phyloP scores from a whole-genome alignment of 2,888 invertebrate species.

The Celastrina argiolus region DNA sequence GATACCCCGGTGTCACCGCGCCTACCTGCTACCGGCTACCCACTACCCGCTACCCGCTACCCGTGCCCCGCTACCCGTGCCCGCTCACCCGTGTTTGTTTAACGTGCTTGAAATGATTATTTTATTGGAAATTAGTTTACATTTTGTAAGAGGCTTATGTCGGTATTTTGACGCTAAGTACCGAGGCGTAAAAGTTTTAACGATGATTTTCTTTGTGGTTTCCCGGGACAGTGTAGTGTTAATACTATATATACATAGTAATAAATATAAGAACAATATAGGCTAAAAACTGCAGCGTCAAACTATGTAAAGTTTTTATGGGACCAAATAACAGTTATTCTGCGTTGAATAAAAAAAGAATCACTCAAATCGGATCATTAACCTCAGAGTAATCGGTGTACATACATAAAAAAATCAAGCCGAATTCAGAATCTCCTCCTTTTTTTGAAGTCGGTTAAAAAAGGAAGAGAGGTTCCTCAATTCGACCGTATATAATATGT shows the following conservation, averaged over 20 bases:
- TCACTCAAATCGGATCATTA: no score
- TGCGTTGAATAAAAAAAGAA: no score
- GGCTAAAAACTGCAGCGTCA: no score
- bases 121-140: slow-evolving; percentile 11
- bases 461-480: no score
- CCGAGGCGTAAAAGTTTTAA: not conserved
- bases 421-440: no score
- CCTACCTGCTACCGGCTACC: slow-evolving; percentile 28
- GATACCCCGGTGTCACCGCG: slow-evolving; percentile 49
- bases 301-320: no score
- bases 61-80: not conserved
- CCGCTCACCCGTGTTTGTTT: slow-evolving; percentile 10
- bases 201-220: not conserved
- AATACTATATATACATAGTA: not conserved
- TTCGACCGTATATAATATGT: no score
- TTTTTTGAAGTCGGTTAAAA: no score
- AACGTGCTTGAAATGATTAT: not conserved
- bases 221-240: not conserved
- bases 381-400: no score
- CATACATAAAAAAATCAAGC: no score
- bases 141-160: slow-evolving; percentile 9
- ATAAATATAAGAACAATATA: not conserved
- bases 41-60: slow-evolving; percentile 30
- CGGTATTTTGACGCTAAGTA: slow-evolving; percentile 8
- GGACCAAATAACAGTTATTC: no score